Evolutionary conservation across 2,797 vertebrate genomes (phyloP).

Genomic region (Cichlasoma orientale): DNA sequence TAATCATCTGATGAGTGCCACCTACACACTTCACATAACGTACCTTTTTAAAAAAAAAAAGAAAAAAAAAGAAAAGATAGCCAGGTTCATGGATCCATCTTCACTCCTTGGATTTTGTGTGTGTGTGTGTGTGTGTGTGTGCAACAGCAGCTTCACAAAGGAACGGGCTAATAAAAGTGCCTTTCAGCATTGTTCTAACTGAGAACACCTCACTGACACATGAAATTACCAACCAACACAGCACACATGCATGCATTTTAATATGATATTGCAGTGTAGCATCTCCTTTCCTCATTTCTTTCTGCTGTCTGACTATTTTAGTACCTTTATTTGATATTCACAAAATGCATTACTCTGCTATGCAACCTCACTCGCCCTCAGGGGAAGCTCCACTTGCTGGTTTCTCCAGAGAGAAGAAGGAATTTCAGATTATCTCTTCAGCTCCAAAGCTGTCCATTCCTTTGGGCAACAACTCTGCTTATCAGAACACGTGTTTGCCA

Average conservation of each 20-base stretch:
- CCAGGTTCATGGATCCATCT: background rate
- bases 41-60: background rate
- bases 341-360: constrained; percentile 48
- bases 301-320: constrained; percentile 39
- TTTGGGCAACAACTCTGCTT: constrained; percentile 56
- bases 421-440: constrained; percentile 58
- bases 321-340: constrained; percentile 62
- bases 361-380: constrained; percentile 28
- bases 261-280: background rate
- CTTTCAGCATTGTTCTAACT: background rate
- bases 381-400: constrained; percentile 40
- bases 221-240: background rate
- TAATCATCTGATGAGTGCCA: constrained; percentile 33
- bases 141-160: background rate
- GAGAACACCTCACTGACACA: background rate
- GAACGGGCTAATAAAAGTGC: background rate
- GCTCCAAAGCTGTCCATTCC: constrained; percentile 60
- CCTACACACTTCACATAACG: constrained; percentile 41
- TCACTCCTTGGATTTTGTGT: background rate
- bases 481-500: constrained; percentile 70
- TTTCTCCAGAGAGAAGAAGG: constrained; percentile 50
- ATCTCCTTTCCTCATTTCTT: constrained; percentile 17
- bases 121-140: too few species aligned
- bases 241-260: background rate
- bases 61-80: too few species aligned